Evolutionary conservation across 2,888 invertebrate genomes (phyloP), one percentile per base, ranked within the genome.

Genomic region (Drosophila mimica): DNA sequence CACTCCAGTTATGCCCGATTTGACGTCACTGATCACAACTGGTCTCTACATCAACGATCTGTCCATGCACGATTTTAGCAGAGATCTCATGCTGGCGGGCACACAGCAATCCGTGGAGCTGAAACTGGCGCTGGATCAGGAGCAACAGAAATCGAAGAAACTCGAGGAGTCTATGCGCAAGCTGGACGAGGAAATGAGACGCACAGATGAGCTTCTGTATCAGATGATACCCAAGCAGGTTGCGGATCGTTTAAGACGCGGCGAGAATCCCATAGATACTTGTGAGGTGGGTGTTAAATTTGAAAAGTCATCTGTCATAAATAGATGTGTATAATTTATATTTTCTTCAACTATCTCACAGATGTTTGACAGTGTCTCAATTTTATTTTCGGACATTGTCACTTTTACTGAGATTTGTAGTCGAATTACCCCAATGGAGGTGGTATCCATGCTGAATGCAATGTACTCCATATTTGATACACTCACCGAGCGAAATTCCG

Each of bases 191-290:
- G 99, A 99, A 93, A 99, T 99, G 98, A 96, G 96, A 89, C 94
- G 98, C 74, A 99, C 99, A 0, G 99, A 99, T 92, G 98, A 98
- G 88, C 94, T 99, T 33, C 94, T 99, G 1, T 99, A 99, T 93
- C 99, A 99, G 94, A 99, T 99, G 99, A 99, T 99, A 94, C 99
- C 99, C 36, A 98, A 98, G 92, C 97, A 98, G 92, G 99, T 99
- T 7, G 99, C 99, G 0, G 99, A 99, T 93, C 94, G 98, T 54
- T 94, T 99, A 62, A 94, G 99, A 80, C 96, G 96, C 63, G 99
- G 99, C n/a, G 98, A 98, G 93, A 98, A 97, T 90, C 97, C 99
- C 0, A 98, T 99, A 61, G 98, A 98, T 86, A 99, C 99, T 17
- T 99, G 99, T 92, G 98, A 99, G 95, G 99, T 99, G 79, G 20